Evolutionary conservation across 2,888 invertebrate species (phyloP), one percentile per base, ranked within the genome.

Genomic region (Xestia xanthographa): DNA sequence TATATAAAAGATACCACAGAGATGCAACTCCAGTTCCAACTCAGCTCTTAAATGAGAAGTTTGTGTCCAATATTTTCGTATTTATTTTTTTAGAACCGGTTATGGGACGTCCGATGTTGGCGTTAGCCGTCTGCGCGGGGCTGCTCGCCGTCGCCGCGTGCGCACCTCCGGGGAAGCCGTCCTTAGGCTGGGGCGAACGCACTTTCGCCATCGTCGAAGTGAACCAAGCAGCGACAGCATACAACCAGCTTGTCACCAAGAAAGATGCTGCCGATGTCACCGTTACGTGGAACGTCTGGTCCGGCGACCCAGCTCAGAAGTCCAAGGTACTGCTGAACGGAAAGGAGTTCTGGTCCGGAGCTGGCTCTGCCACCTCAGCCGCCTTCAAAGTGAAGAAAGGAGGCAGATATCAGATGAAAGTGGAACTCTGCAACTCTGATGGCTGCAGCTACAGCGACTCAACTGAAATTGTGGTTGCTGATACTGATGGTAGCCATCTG

Each of bases 271-370:
- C 96, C 1, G 96, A 96, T 53, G 96, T 96, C 17, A 89, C 95
- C 0, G 95, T 96, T n/a, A 95, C 93, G 9, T 96, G 96, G 96
- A 96, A 96, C 88, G 94, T 95, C 38, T 96, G 96, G 96, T 93
- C 95, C 8, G 96, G 96, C 1, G 96, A 96, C 79, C 90, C 94
- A 50, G 96, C 96, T 0, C 91, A 93, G 5, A 93, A 92, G 48
- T 90, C 96, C 20, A 92, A 92, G 69, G 93, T 96, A 0, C 90
- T 95, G 12, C 87, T 96, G 6, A 91, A 94, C 67, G 95, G 92
- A 6, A 91, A 95, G 66, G 94, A 96, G 80, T 92, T 93, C 82
- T 96, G 96, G 96, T 91, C 92, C 0, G 96, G 96, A 3, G 48
- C 93, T 0, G 92, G 92, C 0, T 90, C 93, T 1, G 92, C 94